phyloP scores from a whole-genome alignment of 2,888 invertebrate species.

The Sarcophaga subvicina region DNA sequence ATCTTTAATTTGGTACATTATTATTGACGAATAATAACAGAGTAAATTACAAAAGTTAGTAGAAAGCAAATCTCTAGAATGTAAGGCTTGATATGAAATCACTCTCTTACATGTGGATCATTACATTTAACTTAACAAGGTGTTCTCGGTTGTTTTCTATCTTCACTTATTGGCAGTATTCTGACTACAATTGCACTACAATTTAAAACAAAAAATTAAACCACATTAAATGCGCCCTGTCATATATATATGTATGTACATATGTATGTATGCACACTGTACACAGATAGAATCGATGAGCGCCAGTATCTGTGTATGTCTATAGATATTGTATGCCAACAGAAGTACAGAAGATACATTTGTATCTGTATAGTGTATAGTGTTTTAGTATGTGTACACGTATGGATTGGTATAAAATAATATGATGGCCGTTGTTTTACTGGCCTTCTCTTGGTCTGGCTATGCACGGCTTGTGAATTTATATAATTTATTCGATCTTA shows the following conservation, averaged over 20 bases:
- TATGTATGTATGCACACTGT: neutral
- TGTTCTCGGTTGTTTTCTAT: too few species aligned
- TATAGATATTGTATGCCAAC: neutral
- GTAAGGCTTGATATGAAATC: too few species aligned
- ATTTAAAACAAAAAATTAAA: too few species aligned
- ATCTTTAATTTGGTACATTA: too few species aligned
- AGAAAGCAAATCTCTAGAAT: too few species aligned
- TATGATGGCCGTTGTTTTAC: constrained; percentile 26
- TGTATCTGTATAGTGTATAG: neutral
- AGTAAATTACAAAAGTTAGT: too few species aligned
- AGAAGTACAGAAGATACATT: neutral
- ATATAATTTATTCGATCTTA: constrained; percentile 81
- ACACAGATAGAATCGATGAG: neutral
- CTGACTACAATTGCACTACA: too few species aligned
- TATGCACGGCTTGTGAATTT: constrained; percentile 63
- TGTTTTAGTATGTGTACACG: neutral
- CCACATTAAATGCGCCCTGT: too few species aligned
- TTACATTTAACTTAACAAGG: too few species aligned
- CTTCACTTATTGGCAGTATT: too few species aligned
- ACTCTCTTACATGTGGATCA: too few species aligned
- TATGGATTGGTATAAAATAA: neutral
- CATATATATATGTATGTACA: neutral
- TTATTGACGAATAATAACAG: too few species aligned
- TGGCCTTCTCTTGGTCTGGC: constrained; percentile 32
- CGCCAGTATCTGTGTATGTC: neutral